Base-by-base conservation (phyloP, 1,140 invertebrate genomes). In the Bursaphelenchus mucronatus region DNA sequence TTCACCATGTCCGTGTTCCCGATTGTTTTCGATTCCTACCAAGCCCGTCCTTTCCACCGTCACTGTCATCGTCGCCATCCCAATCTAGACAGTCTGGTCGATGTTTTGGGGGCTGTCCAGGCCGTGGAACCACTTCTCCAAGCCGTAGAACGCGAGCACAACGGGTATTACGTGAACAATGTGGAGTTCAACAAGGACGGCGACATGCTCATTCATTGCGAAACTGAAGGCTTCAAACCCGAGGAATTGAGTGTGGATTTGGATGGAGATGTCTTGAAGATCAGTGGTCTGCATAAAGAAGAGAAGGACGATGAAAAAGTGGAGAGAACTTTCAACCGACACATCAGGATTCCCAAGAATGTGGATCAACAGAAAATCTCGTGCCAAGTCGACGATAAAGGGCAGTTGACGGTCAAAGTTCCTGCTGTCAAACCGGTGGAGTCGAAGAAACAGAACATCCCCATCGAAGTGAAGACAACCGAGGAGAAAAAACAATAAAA, bases 181-280 rank as follows among this genome's bases (percentile, higher is more conserved):
- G 30, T 30, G 1, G 30, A 49, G 19, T 49, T n/a, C 47, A 49
- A 49, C 47, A 19, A 49, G 13, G 19, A 49, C 1, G 47, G 47
- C 1, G 47, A 49, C 19, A n/a, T 49, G 13, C 19, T 19, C 4
- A 4, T 49, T n/a, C 47, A 19, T 6, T 49, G 47, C 47, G 13
- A 49, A 49, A 49, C 47, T 6, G 47, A n/a, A n/a, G 47, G 47
- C 13, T 49, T 49, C 47, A 49, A 49, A 49, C 47, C 47, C 19
- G 47, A 49, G 47, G 47, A 49, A 49, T 19, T 49, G 19, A 49
- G 19, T 49, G 47, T 49, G 13, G 47, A 49, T 19, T 49, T 49
- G 47, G 47, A 49, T 3, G 47, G 47, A 3, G 47, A 19, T 1
- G 13, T n/a, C 47, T 49, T 49, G 47, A 49, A n/a, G 13, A 19